These are phyloP conservation scores for Drosophila multiciliata DNA, from an alignment of 2,888 invertebrate genomes.

Conservation along the genomic window DNA sequence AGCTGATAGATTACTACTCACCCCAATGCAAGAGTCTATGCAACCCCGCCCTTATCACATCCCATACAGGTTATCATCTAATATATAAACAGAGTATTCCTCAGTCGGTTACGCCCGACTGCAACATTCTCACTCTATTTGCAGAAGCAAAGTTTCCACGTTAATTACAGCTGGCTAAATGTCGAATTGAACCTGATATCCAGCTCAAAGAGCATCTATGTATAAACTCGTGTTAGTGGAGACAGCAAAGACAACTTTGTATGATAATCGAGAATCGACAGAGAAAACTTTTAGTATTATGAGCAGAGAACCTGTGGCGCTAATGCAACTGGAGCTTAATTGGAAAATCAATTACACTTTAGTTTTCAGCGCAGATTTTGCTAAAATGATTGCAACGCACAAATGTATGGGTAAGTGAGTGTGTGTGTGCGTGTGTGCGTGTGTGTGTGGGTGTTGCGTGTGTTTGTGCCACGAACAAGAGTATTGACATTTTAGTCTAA, in stretches of 20 bases:
- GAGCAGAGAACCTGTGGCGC: constrained; percentile 31
- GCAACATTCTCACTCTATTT: neutral
- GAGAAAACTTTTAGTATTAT: constrained; percentile 39
- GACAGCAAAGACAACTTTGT: constrained; percentile 16
- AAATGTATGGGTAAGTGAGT: constrained; percentile 4
- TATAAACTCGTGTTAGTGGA: constrained; percentile 24
- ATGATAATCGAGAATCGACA: constrained; percentile 8
- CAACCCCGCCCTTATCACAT: neutral
- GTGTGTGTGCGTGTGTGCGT: neutral
- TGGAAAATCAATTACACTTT: constrained; percentile 74
- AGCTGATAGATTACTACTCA: neutral
- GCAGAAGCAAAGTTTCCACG: constrained; percentile 11
- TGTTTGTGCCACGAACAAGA: constrained; percentile 56
- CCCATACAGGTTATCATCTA: too few relatives aligned
- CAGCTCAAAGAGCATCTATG: constrained; percentile 17
- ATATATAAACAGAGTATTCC: neutral
- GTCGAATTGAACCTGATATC: constrained; percentile 14
- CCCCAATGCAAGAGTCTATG: neutral
- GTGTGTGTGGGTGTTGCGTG: neutral
- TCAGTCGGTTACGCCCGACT: neutral
- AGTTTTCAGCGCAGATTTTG: constrained; percentile 54
- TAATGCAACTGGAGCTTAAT: constrained; percentile 58
- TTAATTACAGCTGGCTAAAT: constrained; percentile 5
- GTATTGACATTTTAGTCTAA: constrained; percentile 72
- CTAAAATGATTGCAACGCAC: constrained; percentile 18